Percentiles rank a stretch among this genome's conserved stretches.
Evolutionary conservation across 2,888 invertebrate species (phyloP).

Genomic region (Neoscelio sp.): DNA sequence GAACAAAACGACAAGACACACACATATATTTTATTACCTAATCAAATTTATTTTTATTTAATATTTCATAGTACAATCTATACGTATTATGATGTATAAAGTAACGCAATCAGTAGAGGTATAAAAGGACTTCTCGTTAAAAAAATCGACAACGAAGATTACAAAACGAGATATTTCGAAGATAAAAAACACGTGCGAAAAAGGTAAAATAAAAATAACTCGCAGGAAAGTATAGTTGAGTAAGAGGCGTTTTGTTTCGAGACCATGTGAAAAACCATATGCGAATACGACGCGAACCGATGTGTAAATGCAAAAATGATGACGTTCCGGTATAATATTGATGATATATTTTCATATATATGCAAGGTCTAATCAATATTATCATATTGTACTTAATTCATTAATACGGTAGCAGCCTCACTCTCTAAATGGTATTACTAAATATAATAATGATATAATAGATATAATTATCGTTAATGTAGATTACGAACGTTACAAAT

Average conservation of each 20-base stretch:
- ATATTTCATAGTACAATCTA: conserved; percentile 83
- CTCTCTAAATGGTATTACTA: conserved; percentile 82
- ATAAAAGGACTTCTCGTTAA: conserved; percentile 65
- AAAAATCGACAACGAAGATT: conserved; percentile 68
- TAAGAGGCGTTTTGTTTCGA: conserved; percentile 74
- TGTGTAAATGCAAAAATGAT: conserved; percentile 57
- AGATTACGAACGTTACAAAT: conserved; percentile 80
- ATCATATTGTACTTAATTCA: conserved; percentile 83
- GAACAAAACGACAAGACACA: conserved; percentile 23
- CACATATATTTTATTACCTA: conserved; percentile 80
- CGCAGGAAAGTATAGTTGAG: conserved; percentile 68
- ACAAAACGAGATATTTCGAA: conserved; percentile 66
- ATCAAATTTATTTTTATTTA: conserved; percentile 83
- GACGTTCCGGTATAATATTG: conserved; percentile 78
- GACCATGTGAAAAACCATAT: conserved; percentile 69
- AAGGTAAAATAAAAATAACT: conserved; percentile 68
- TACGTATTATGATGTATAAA: conserved; percentile 83
- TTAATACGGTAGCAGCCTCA: conserved; percentile 83
- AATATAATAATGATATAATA: conserved; percentile 83
- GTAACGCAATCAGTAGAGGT: conserved; percentile 79
- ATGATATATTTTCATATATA: conserved; percentile 78
- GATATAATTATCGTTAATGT: conserved; percentile 81
- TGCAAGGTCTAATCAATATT: conserved; percentile 82
- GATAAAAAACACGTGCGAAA: conserved; percentile 72
- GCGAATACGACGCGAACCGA: conserved; percentile 71